Evolutionary conservation across 1,140 invertebrate genomes (phyloP).

Genomic region (Megalonaias nervosa): DNA sequence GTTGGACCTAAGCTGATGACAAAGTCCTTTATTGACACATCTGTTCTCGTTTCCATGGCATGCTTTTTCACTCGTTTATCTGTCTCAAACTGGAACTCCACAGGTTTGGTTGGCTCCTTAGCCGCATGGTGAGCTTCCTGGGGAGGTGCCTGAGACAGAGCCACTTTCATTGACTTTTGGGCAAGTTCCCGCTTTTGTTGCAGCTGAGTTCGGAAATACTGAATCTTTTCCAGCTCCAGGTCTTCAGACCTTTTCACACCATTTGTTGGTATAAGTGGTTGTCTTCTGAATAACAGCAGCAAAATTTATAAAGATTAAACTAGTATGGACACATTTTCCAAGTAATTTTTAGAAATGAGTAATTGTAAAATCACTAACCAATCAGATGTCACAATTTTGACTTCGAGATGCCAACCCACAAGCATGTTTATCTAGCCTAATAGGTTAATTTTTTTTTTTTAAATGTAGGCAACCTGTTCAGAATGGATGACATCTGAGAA

Average conservation of each 20-base stretch:
- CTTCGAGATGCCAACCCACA: too few species aligned
- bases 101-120: constrained; percentile 51
- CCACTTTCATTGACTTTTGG: constrained; percentile 54
- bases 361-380: neutral
- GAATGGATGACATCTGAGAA: too few species aligned
- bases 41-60: constrained; percentile 32
- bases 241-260: constrained; percentile 56
- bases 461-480: too few species aligned
- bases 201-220: constrained; percentile 51
- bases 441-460: too few species aligned
- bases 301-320: neutral
- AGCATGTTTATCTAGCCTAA: too few species aligned
- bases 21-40: constrained; percentile 50
- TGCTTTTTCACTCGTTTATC: constrained; percentile 59
- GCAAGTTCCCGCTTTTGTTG: constrained; percentile 52
- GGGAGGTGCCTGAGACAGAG: constrained; percentile 34
- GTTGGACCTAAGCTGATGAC: constrained; percentile 41
- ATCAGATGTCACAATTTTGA: too few species aligned
- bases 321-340: neutral
- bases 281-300: constrained; percentile 4
- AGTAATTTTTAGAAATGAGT: neutral
- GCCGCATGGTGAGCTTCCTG: constrained; percentile 27
- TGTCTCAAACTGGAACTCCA: constrained; percentile 62
- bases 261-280: constrained; percentile 15
- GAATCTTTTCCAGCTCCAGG: constrained; percentile 61